These are phyloP conservation scores for Chrysomallon squamiferum DNA, from an alignment of 1,140 invertebrate species.

Conservation along the genomic window DNA sequence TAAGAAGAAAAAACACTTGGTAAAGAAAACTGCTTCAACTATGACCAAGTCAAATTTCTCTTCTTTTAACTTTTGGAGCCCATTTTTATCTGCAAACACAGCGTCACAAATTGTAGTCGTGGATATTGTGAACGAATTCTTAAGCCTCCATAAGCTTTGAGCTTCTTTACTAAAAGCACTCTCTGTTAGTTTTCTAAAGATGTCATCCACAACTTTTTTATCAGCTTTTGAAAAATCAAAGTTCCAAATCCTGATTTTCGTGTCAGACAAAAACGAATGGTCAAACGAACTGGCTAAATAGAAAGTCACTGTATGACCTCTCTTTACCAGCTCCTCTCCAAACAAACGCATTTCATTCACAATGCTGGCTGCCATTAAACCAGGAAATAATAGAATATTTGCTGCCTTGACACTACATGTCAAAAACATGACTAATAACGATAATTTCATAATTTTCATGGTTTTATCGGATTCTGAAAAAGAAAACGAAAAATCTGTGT, in stretches of 20 bases:
- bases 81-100: not conserved
- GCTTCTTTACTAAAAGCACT: not conserved
- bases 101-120: not conserved
- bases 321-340: not conserved
- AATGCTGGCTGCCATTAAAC: not conserved
- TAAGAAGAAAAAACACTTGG: slow-evolving; percentile 6
- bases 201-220: not conserved
- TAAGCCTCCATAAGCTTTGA: not conserved
- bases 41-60: slow-evolving; percentile 6
- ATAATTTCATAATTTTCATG: too few relatives aligned
- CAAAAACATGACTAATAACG: not conserved
- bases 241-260: not conserved
- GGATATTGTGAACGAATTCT: not conserved
- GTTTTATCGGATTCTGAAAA: too few relatives aligned
- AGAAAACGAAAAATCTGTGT: too few relatives aligned
- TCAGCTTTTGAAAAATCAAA: not conserved
- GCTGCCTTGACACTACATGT: not conserved
- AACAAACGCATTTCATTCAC: not conserved
- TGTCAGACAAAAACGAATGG: not conserved
- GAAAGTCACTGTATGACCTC: not conserved
- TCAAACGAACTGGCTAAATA: not conserved
- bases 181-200: not conserved
- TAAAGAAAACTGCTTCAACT: not conserved
- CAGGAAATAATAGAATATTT: not conserved
- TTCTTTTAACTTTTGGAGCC: not conserved